Evolutionary conservation across 1,140 invertebrate genomes (phyloP).

Genomic region (Drosophila sucinea): DNA sequence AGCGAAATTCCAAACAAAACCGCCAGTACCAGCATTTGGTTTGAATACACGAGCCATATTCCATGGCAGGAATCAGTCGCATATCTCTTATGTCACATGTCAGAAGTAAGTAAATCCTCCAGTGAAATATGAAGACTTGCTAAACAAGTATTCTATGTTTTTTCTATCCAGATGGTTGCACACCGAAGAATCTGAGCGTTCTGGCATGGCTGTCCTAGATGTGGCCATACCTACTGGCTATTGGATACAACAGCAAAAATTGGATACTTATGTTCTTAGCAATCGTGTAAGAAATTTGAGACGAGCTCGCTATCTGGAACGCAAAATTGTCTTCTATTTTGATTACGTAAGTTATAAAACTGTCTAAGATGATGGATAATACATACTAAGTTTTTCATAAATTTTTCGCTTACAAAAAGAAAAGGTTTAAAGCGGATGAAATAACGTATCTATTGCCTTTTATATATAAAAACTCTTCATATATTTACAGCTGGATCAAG

Average conservation of each 20-base stretch:
- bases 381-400: too few species aligned
- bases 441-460: not conserved
- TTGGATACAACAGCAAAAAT: constrained; percentile 94
- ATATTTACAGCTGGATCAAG: constrained; percentile 88
- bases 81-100: constrained; percentile 92
- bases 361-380: constrained; percentile 34
- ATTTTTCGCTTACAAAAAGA: too few species aligned
- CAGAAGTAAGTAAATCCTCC: constrained; percentile 86
- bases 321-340: constrained; percentile 97
- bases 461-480: not conserved
- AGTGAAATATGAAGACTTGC: too few species aligned
- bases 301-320: constrained; percentile 90
- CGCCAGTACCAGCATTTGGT: constrained; percentile 91
- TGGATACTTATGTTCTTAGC: constrained; percentile 92
- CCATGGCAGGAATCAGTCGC: constrained; percentile 96
- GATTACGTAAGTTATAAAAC: constrained; percentile 89
- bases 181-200: constrained; percentile 89
- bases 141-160: not conserved
- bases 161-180: constrained; percentile 90
- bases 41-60: constrained; percentile 89
- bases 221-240: constrained; percentile 97
- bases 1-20: constrained; percentile 91
- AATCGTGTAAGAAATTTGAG: constrained; percentile 90
- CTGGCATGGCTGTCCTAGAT: constrained; percentile 96
- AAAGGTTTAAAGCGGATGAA: too few species aligned